Evolutionary conservation across 2,797 vertebrate species (phyloP).

Genomic region (Coracias cyanogaster): DNA sequence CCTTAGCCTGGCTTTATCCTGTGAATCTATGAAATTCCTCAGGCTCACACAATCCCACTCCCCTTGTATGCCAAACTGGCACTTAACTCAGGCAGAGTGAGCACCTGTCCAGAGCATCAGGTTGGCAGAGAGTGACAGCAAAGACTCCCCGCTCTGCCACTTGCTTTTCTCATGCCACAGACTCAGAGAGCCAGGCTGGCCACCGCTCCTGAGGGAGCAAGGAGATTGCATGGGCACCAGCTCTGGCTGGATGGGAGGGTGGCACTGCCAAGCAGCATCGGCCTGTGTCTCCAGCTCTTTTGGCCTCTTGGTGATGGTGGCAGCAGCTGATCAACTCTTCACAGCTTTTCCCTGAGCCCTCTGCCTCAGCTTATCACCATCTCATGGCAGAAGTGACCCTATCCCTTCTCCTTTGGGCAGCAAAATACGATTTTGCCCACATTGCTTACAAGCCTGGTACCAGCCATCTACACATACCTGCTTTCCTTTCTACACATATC

Average conservation of each 20-base stretch:
- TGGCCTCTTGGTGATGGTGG: not conserved
- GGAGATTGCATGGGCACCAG: not conserved
- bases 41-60: not conserved
- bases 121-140: not conserved
- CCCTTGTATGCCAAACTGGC: not conserved
- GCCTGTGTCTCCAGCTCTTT: not conserved
- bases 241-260: not conserved
- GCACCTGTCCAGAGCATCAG: fast-evolving
- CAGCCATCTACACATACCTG: fast-evolving
- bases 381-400: not conserved
- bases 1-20: not conserved
- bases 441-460: not conserved
- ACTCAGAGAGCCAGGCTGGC: fast-evolving
- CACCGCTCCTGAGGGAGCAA: fast-evolving
- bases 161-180: not conserved
- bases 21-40: not conserved
- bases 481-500: not conserved
- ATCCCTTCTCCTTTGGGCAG: not conserved
- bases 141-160: not conserved
- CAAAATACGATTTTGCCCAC: not conserved
- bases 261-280: not conserved
- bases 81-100: not conserved
- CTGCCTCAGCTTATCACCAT: not conserved
- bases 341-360: not conserved
- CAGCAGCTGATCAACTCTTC: not conserved